Evolutionary conservation across 2,888 invertebrate genomes (phyloP).

Genomic region (Sepiola atlantica): DNA sequence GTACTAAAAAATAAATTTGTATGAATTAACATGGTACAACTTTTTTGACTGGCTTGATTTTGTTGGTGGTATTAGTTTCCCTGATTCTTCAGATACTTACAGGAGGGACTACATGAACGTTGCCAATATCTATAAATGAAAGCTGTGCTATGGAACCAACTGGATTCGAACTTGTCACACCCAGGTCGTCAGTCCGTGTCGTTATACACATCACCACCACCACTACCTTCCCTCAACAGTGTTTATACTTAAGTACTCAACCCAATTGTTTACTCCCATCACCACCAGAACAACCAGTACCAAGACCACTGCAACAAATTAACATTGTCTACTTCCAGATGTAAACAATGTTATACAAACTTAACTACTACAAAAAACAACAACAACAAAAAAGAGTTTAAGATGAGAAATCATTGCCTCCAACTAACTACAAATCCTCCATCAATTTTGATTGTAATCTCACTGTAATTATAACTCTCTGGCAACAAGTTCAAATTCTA

Average conservation of each 20-base stretch:
- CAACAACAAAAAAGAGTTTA: background rate
- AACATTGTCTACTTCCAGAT: background rate
- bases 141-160: too few species aligned
- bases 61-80: too few species aligned
- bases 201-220: too few species aligned
- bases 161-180: too few species aligned
- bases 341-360: background rate
- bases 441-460: background rate
- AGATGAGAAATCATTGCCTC: background rate
- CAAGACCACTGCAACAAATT: background rate
- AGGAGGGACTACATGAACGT: too few species aligned
- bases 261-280: background rate
- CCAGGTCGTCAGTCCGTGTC: too few species aligned
- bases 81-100: too few species aligned
- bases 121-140: too few species aligned
- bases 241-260: background rate
- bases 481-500: constrained; percentile 9
- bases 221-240: background rate
- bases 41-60: too few species aligned
- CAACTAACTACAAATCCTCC: background rate
- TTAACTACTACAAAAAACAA: background rate
- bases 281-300: background rate
- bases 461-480: background rate
- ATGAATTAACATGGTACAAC: too few species aligned
- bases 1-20: too few species aligned